Evolutionary conservation across 2,113 vertebrate species (phyloP).

Genomic region (Dolichotis patagonum): DNA sequence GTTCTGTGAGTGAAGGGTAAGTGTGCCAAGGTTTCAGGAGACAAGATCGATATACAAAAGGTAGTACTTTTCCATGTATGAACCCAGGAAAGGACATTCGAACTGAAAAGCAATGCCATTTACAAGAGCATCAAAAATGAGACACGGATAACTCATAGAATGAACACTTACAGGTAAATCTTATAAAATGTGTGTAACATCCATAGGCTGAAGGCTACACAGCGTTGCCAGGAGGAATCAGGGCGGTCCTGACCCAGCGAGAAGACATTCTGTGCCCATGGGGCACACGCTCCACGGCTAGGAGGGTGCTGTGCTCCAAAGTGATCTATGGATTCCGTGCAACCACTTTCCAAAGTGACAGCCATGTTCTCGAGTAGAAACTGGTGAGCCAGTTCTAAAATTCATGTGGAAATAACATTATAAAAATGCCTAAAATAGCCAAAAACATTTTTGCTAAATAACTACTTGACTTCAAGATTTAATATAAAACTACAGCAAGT

Average conservation of each 20-base stretch:
- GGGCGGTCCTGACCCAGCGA: neutral
- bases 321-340: accelerated
- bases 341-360: neutral
- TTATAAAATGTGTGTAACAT: neutral
- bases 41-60: neutral
- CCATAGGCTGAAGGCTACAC: neutral
- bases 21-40: too few species aligned
- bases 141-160: neutral
- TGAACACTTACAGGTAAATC: neutral
- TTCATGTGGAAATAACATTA: neutral
- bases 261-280: neutral
- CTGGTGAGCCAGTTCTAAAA: neutral
- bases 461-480: neutral
- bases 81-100: too few species aligned
- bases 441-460: neutral
- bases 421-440: neutral
- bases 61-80: neutral
- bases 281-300: neutral
- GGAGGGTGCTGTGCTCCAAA: accelerated
- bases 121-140: neutral
- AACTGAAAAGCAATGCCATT: neutral
- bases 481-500: neutral
- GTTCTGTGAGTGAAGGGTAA: neutral
- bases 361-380: neutral
- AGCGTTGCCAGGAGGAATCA: neutral